Conservation (phyloP, 2,113 vertebrate species). For the Montifringilla adamsi region DNA sequence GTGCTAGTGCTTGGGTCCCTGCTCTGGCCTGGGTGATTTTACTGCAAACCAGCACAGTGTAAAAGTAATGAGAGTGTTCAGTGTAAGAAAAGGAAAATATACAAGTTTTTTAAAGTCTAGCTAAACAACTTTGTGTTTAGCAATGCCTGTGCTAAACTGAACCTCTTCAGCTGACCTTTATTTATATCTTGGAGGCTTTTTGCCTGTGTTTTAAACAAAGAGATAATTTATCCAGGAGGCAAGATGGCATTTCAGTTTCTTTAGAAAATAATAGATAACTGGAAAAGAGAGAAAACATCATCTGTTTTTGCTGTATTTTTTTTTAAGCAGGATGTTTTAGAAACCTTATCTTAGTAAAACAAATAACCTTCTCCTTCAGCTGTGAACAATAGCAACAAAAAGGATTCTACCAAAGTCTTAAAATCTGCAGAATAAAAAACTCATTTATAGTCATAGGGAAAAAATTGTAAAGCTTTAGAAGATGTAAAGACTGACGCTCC, state of each 20-base stretch:
- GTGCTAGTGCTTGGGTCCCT: rapidly evolving
- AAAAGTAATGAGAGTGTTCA: not conserved
- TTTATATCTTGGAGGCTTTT: constrained; percentile 33
- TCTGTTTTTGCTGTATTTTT: constrained; percentile 14
- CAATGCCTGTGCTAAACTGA: not conserved
- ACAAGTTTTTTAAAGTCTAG: not conserved
- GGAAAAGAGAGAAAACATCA: constrained; percentile 31
- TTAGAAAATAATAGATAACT: constrained; percentile 55
- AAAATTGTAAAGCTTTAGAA: not conserved
- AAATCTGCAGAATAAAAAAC: constrained; percentile 17
- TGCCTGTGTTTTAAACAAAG: constrained; percentile 8
- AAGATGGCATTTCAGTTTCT: constrained; percentile 62
- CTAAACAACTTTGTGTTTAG: not conserved
- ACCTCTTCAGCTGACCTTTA: constrained; percentile 19
- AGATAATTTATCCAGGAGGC: constrained; percentile 53
- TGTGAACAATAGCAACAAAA: constrained; percentile 48
- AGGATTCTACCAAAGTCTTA: not conserved
- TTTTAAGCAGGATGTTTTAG: constrained; percentile 24
- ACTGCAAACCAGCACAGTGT: not conserved
- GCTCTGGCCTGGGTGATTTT: not conserved
- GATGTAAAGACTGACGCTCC: not conserved
- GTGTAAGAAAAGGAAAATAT: not conserved
- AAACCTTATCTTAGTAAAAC: constrained; percentile 69
- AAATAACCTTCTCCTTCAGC: constrained; percentile 63
- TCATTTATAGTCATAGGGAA: not conserved